Percentiles rank a stretch among this genome's conserved stretches.
phyloP scores from a whole-genome alignment of 2,888 invertebrate species.

The Dolichopus griseipennis region DNA sequence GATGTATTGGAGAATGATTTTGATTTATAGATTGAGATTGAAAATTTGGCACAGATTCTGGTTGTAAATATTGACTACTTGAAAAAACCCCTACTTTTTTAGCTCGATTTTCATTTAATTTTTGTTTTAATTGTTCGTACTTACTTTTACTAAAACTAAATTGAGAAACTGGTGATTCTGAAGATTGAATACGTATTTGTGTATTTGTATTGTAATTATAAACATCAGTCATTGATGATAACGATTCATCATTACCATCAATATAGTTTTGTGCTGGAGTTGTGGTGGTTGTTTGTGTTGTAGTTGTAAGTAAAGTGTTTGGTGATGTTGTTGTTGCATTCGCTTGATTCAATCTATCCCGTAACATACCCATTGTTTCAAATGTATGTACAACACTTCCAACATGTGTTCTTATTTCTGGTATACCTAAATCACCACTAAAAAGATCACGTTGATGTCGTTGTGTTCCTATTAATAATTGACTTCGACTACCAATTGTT shows the following conservation, averaged over 20 bases:
- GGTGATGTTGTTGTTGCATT: slow-evolving; percentile 1
- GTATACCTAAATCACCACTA: slow-evolving; percentile 41
- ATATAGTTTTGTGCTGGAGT: too few species aligned
- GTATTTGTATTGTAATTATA: slow-evolving; percentile 9
- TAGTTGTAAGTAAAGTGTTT: not conserved
- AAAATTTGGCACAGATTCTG: too few species aligned
- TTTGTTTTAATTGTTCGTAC: slow-evolving; percentile 39
- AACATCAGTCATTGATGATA: slow-evolving; percentile 15
- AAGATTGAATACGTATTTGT: not conserved
- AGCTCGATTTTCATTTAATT: slow-evolving; percentile 36
- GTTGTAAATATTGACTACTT: slow-evolving; percentile 29
- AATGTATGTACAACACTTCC: slow-evolving; percentile 43
- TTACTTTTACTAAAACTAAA: slow-evolving; percentile 30
- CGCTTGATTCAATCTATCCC: slow-evolving; percentile 26
- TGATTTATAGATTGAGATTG: too few species aligned
- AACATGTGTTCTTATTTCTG: slow-evolving; percentile 40
- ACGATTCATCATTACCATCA: slow-evolving; percentile 7
- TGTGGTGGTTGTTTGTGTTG: too few species aligned
- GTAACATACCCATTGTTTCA: slow-evolving; percentile 39
- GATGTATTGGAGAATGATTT: not conserved
- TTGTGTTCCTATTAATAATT: slow-evolving; percentile 34
- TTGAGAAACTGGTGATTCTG: not conserved
- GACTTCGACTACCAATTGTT: slow-evolving; percentile 28
- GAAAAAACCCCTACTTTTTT: slow-evolving; percentile 10
- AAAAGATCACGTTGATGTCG: slow-evolving; percentile 41